Conservation (phyloP, 2,113 vertebrate genomes). For the Bothrops jararaca region DNA sequence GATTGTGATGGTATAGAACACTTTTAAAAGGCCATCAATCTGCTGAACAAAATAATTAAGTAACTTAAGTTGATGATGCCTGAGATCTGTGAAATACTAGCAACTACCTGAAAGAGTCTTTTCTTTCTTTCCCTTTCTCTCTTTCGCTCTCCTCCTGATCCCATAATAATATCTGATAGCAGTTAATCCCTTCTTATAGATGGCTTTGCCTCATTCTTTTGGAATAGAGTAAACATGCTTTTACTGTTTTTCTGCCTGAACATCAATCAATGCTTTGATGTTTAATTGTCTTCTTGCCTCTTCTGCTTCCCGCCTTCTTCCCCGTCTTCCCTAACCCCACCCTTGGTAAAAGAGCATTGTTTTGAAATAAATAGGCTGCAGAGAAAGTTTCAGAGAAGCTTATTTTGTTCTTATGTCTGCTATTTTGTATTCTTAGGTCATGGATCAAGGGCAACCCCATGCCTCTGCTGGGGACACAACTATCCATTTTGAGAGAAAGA, state of each 20-base stretch:
- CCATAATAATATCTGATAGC: conserved; percentile 76
- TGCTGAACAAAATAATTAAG: conserved; percentile 38
- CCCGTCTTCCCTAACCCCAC: background rate
- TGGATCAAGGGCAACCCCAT: conserved; percentile 71
- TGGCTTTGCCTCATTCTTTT: conserved; percentile 64
- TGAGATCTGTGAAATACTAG: conserved; percentile 66
- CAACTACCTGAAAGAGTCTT: conserved; percentile 47
- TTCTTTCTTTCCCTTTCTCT: background rate
- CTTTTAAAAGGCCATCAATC: background rate
- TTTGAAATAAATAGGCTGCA: conserved; percentile 61
- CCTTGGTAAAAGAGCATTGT: conserved; percentile 48
- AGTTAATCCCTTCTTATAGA: conserved; percentile 76
- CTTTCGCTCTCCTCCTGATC: conserved; percentile 63
- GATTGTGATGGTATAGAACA: background rate
- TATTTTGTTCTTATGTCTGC: conserved; percentile 34
- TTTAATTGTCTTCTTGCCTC: conserved; percentile 63
- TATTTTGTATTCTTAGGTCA: conserved; percentile 72
- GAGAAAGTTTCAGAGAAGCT: conserved; percentile 59
- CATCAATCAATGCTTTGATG: conserved; percentile 65
- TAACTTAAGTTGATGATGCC: conserved; percentile 37
- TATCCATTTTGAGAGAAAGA: conserved; percentile 70
- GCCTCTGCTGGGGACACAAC: conserved; percentile 69
- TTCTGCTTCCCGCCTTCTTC: background rate
- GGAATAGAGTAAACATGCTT: conserved; percentile 67
- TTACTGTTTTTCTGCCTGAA: conserved; percentile 69